Evolutionary conservation across 2,113 vertebrate genomes (phyloP), one percentile per base, ranked within the genome.

Genomic region (Rhineura floridana): DNA sequence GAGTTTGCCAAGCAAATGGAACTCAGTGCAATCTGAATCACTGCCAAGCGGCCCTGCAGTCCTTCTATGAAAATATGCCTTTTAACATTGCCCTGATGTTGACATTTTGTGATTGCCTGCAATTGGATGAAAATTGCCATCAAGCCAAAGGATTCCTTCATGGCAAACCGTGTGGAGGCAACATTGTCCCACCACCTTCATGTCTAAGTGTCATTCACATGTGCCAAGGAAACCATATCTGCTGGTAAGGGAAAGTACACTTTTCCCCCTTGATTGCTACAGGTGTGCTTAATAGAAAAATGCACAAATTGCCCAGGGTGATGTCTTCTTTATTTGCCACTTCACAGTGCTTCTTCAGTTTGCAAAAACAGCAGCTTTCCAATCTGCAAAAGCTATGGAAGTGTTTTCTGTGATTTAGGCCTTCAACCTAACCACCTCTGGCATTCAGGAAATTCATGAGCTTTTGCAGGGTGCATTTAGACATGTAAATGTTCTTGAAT

Each of bases 1-100:
- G 96, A 95, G 94, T 95, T 25, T 99, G 98, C 90, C 94, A 87
- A 63, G 85, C 89, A 39, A 95, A 92, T 70, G 95, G 93, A 83
- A 95, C 92, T 30, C 91, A 76, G 6, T 98, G 98, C 59, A 89
- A 96, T 63, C 75, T 89, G n/a, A 94, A 95, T 42, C 96, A 80
- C n/a, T 99, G 98, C 92, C 97, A 96, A 91, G 90, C 63, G 81
- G 97, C 93, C 44, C 94, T 96, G 69, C 94, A 92, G 83, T 93
- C 91, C 91, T 98, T 99, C 95, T 99, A 98, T 78, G 65, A 63
- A 84, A 95, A 96, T 50, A 97, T 98, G 95, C 98, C 98, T 39
- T 94, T 89, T 55, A 95, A 96, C 50, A 88, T 98, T 82, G 98
- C 98, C 72, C 97, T 98, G 91, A 97, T 96, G 96, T 91, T 99